A percentile compares a stretch with the other conserved stretches of the same genome.
These are phyloP conservation scores for Callipepla squamata DNA, from an alignment of 2,113 vertebrate genomes.

Conservation along the genomic window DNA sequence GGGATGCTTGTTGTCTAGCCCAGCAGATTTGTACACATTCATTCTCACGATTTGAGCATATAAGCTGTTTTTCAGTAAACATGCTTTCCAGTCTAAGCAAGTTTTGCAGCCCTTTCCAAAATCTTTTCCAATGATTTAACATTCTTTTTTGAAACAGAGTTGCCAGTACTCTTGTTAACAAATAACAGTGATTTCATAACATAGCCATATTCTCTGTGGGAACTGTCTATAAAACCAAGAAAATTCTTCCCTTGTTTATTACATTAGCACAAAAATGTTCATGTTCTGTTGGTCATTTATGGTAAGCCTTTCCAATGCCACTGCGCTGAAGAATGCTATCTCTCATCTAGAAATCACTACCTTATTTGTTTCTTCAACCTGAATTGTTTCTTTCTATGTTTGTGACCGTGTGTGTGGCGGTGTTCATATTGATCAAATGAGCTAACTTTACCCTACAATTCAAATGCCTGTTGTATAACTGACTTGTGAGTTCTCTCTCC, in stretches of 20 bases:
- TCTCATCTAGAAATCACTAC: background rate
- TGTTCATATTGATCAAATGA: slow-evolving; percentile 3
- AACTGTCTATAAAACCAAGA: background rate
- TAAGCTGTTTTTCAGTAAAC: background rate
- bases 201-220: rapidly evolving
- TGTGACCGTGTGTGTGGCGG: background rate
- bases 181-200: background rate
- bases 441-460: background rate
- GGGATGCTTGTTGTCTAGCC: too few relatives aligned
- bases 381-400: background rate
- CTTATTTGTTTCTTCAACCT: background rate
- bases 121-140: background rate
- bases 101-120: background rate
- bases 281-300: background rate
- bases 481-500: background rate
- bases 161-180: background rate
- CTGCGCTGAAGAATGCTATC: background rate
- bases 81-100: background rate
- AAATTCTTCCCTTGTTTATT: background rate
- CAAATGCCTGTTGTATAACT: background rate
- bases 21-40: too few relatives aligned
- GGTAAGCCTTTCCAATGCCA: background rate
- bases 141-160: background rate
- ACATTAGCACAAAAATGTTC: background rate
- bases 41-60: background rate